A percentile compares a stretch with the other conserved stretches of the same genome.
Conservation (phyloP, 1,140 invertebrate species). For the Nixonia krombeini region DNA sequence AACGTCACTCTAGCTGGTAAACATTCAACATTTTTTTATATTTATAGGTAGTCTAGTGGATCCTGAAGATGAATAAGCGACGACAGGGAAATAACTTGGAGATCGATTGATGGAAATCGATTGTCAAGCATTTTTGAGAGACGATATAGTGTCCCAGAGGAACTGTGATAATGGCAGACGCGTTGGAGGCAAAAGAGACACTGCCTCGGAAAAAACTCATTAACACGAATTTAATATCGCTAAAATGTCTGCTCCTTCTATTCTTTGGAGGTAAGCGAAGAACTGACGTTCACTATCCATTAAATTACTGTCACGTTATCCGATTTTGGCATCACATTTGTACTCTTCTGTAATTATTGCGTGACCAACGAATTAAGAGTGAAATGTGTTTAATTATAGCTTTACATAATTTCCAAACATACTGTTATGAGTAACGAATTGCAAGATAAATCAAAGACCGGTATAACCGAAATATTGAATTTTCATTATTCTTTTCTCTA, state of each 20-base stretch:
- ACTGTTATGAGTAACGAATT: no score
- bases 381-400: no score
- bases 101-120: slow-evolving; percentile 21
- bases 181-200: slow-evolving; percentile 44
- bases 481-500: no score
- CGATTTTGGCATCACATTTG: no score
- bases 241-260: slow-evolving; percentile 72
- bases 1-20: no score
- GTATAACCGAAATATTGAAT: no score
- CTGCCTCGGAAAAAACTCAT: slow-evolving; percentile 51
- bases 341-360: no score
- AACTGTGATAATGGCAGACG: slow-evolving; percentile 25
- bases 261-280: slow-evolving; percentile 70
- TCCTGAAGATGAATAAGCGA: slow-evolving; percentile 33
- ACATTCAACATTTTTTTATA: not conserved
- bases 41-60: slow-evolving; percentile 8
- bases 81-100: slow-evolving; percentile 12
- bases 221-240: slow-evolving; percentile 69
- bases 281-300: not conserved
- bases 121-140: slow-evolving; percentile 12
- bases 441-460: no score
- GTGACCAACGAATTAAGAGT: no score
- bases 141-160: slow-evolving; percentile 15
- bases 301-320: no score
- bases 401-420: no score